Percentiles rank a stretch among this genome's conserved stretches.
These are phyloP conservation scores for Drosophila saltans DNA, from an alignment of 1,140 invertebrate species.

Conservation along the genomic window DNA sequence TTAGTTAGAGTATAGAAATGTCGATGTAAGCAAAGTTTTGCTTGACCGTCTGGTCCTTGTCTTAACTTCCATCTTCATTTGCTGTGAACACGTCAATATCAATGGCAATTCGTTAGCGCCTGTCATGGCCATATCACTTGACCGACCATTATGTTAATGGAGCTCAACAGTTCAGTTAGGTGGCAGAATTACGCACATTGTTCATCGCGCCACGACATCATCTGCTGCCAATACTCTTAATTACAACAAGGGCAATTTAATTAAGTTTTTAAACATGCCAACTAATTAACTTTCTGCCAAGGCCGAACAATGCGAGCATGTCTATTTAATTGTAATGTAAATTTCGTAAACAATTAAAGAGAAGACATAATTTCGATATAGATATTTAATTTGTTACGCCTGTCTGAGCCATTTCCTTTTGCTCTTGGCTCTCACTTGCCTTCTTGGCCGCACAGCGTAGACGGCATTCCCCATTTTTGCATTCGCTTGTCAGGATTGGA, in stretches of 20 bases:
- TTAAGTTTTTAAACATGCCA: conserved; percentile 67
- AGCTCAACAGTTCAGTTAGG: conserved; percentile 47
- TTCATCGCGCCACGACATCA: conserved; percentile 19
- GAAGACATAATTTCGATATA: background rate
- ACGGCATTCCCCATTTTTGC: background rate
- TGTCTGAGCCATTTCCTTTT: background rate
- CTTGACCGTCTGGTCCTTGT: background rate
- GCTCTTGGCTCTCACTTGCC: background rate
- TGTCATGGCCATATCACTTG: conserved; percentile 29
- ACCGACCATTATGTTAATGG: conserved; percentile 46
- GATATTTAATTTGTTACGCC: background rate
- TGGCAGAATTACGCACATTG: conserved; percentile 38
- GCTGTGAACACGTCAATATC: conserved; percentile 51
- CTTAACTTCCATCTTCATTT: conserved; percentile 34
- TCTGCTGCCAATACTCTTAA: conserved; percentile 62
- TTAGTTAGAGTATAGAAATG: too few species aligned
- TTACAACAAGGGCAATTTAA: conserved; percentile 55
- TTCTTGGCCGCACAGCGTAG: background rate
- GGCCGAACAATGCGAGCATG: conserved; percentile 18
- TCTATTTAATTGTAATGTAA: conserved; percentile 23
- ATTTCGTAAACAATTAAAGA: background rate
- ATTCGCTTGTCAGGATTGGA: background rate
- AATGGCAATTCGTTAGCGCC: conserved; percentile 13
- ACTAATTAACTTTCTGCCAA: conserved; percentile 64
- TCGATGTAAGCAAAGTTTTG: too few species aligned